Conservation (phyloP, 2,113 vertebrate species). For the Planiliza haematocheilus region DNA sequence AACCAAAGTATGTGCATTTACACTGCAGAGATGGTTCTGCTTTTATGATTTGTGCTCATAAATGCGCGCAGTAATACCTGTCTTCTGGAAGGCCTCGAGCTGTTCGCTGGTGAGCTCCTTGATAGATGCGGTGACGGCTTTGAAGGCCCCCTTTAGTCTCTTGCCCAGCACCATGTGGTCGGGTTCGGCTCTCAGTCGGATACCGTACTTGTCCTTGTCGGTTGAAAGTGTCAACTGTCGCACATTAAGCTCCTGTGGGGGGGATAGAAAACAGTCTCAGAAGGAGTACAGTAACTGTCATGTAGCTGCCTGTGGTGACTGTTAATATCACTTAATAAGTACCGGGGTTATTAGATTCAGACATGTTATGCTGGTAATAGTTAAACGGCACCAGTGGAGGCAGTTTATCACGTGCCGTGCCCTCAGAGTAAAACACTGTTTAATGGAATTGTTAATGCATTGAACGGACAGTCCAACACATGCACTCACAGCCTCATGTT, state of each 20-base stretch:
- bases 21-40: neutral
- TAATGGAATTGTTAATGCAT: too few relatives aligned
- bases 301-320: neutral
- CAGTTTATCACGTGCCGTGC: too few relatives aligned
- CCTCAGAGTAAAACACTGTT: too few relatives aligned
- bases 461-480: too few relatives aligned
- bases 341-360: neutral
- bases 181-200: constrained; percentile 92
- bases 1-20: constrained; percentile 1
- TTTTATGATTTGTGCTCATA: neutral
- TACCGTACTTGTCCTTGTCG: constrained; percentile 92
- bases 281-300: constrained; percentile 11
- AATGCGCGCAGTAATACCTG: constrained; percentile 75
- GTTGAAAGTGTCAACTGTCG: constrained; percentile 91
- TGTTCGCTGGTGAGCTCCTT: constrained; percentile 91
- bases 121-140: constrained; percentile 87
- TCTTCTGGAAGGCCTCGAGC: constrained; percentile 93
- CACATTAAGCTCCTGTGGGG: constrained; percentile 92
- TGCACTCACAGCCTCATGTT: too few relatives aligned
- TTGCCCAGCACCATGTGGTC: constrained; percentile 98
- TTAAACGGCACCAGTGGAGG: too few relatives aligned
- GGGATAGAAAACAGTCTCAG: constrained; percentile 23
- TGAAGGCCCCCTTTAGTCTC: constrained; percentile 94
- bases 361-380: too few relatives aligned
- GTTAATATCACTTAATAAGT: neutral